Percentiles rank a stretch among this genome's conserved stretches.
Conservation (phyloP, 2,113 vertebrate species). For the Nothobranchius furzeri region DNA sequence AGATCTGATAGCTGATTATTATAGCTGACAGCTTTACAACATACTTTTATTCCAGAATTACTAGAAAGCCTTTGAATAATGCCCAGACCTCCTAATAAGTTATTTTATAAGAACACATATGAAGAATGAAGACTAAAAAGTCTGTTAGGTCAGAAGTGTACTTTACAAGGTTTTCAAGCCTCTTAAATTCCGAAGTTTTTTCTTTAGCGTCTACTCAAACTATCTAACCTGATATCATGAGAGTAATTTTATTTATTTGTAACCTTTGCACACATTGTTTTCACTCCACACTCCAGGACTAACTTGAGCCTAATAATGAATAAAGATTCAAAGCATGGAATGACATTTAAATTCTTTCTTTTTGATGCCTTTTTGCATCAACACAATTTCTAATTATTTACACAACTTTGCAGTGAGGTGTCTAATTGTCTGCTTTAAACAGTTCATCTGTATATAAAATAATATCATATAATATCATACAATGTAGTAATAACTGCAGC, state of each 20-base stretch:
- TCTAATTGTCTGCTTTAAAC: no score
- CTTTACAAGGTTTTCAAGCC: no score
- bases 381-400: not conserved
- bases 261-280: constrained; percentile 1
- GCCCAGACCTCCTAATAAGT: constrained; percentile 19
- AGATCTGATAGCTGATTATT: constrained; percentile 50
- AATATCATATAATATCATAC: no score
- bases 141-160: no score
- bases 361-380: not conserved
- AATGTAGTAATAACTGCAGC: no score
- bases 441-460: no score
- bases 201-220: not conserved
- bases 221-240: constrained; percentile 8
- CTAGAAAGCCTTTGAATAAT: constrained; percentile 45
- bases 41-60: constrained; percentile 30
- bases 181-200: not conserved
- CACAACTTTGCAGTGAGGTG: no score
- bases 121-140: not conserved
- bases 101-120: not conserved
- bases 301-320: not conserved
- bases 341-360: not conserved
- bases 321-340: not conserved
- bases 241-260: constrained; percentile 17
- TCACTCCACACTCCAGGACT: constrained; percentile 10
- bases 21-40: constrained; percentile 56